phyloP scores from a whole-genome alignment of 2,797 vertebrate species.

The Neoniphon sammara region DNA sequence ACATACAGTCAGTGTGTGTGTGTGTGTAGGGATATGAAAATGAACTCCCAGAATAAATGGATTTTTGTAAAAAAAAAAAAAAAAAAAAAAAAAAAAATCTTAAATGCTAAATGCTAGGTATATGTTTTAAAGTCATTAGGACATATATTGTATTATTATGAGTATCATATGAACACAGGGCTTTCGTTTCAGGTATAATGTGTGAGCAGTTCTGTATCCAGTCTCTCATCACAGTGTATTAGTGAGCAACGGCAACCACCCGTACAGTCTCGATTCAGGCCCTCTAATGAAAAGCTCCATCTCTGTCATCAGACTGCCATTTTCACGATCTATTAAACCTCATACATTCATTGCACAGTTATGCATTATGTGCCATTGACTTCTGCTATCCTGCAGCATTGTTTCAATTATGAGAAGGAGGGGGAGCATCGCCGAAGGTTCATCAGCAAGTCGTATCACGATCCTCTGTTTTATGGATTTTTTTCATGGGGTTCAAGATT shows the following conservation, averaged over 20 bases:
- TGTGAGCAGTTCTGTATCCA: constrained; percentile 50
- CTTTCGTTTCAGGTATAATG: constrained; percentile 60
- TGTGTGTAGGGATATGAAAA: constrained; percentile 15
- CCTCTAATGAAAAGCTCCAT: constrained; percentile 78
- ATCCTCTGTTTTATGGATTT: constrained; percentile 55
- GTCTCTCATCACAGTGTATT: constrained; percentile 57
- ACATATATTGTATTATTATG: constrained; percentile 49
- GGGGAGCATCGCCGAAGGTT: constrained; percentile 22
- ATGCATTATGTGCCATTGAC: constrained; percentile 68
- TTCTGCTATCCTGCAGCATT: constrained; percentile 60
- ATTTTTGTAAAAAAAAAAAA: constrained; percentile 3
- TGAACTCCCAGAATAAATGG: not conserved
- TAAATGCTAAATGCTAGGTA: constrained; percentile 22
- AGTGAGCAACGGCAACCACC: constrained; percentile 57
- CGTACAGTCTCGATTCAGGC: constrained; percentile 52
- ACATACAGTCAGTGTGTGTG: constrained; percentile 22
- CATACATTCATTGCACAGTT: constrained; percentile 63
- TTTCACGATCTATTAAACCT: constrained; percentile 79
- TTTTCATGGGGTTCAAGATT: constrained; percentile 29
- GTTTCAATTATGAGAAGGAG: constrained; percentile 64
- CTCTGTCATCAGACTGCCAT: constrained; percentile 73
- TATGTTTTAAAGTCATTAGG: constrained; percentile 18
- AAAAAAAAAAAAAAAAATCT: too few relatives aligned
- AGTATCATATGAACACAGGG: constrained; percentile 50
- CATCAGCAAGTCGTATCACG: constrained; percentile 55